These are phyloP conservation scores for Porites rus DNA, from an alignment of 92 coral and sea anemone genomes.

Conservation along the genomic window DNA sequence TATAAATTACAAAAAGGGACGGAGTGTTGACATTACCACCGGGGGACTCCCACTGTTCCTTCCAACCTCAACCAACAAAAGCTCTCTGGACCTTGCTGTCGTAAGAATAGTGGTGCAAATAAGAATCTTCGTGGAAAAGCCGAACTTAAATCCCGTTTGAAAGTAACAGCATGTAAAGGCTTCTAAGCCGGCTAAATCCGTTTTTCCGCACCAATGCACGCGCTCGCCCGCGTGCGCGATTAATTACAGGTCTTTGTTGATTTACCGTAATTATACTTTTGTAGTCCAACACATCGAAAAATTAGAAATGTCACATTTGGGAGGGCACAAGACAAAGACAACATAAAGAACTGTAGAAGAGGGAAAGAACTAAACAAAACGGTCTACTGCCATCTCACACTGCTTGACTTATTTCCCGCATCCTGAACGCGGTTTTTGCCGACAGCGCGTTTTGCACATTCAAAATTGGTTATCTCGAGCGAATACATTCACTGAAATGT, in stretches of 20 bases:
- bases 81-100: conserved; percentile 61
- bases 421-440: conserved; percentile 21
- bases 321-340: conserved; percentile 41
- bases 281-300: conserved; percentile 61
- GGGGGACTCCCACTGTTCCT: conserved; percentile 69
- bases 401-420: not conserved
- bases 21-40: conserved; percentile 64
- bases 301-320: conserved; percentile 60
- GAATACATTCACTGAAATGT: not conserved
- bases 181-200: conserved; percentile 19
- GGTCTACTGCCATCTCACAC: not conserved
- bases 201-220: not conserved
- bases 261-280: conserved; percentile 65
- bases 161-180: conserved; percentile 22
- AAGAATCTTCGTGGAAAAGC: conserved; percentile 21
- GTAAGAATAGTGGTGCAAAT: conserved; percentile 49
- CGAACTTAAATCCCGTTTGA: conserved; percentile 6
- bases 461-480: conserved; percentile 9
- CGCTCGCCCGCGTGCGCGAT: not conserved
- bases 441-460: not conserved
- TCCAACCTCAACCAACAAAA: conserved; percentile 77
- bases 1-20: conserved; percentile 40
- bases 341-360: conserved; percentile 31
- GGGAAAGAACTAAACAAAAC: conserved; percentile 19
- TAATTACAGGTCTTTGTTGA: conserved; percentile 74